Base-by-base conservation (phyloP, 1,140 invertebrate genomes). In the Drosophila nannoptera region DNA sequence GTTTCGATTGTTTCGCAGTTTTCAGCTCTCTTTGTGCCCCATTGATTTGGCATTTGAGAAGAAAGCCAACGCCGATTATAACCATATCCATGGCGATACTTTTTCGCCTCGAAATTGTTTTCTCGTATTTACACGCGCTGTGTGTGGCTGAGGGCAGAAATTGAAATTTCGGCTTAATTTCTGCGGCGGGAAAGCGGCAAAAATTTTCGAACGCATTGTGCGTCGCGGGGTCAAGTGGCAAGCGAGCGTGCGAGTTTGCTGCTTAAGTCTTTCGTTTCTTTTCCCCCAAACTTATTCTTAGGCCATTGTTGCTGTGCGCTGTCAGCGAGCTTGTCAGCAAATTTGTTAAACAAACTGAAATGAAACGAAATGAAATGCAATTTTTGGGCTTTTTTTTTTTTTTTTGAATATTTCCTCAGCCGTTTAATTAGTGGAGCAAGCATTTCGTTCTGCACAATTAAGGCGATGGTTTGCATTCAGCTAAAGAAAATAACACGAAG, bases 301-400 rank as follows among this genome's bases (percentile, higher is more conserved):
- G 40, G 52, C 22, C 53, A 40, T 58, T 66, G 40, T 61, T 75
- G 66, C 61, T 78, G 66, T 62, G 70, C 64, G 55, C 78, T 82
- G 78, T 82, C 77, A 82, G 80, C 68, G 68, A 53, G 75, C 77
- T 73, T 83, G 78, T 83, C 78, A 83, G 76, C 80, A 78, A 78
- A 83, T 83, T 83, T 83, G 78, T 83, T 78, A 84, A 83, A 80
- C 69, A 83, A 84, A 84, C 80, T 73, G 76, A 78, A 84, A 83
- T 83, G 80, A 83, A 84, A 78, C 69, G 42, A 63, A 69, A 70
- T 66, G 68, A 70, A 70, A 70, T 54, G 63, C 69, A 71, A 58
- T 65, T 65, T 69, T 64, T 52, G 50, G 63, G 50, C 35, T 12
- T 56, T 54, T 46, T 53, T 55, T 73, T 73, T 70, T 70, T 71